Base-by-base conservation (phyloP, 2,113 vertebrate species). In the Oostethus manadensis region DNA sequence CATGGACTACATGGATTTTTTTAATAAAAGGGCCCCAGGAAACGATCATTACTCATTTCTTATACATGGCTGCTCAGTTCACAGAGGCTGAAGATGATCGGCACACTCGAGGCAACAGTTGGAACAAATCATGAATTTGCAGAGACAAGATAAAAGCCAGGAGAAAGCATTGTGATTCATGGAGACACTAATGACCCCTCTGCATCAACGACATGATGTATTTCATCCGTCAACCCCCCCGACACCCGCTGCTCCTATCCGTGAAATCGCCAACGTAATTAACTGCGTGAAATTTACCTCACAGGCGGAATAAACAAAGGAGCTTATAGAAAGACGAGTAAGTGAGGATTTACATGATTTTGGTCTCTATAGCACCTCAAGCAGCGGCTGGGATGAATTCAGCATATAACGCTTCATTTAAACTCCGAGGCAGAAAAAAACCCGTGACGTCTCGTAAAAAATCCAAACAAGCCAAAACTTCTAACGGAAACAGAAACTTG, bases 341-440 rank as follows among this genome's bases (percentile, higher is more conserved):
- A 64, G 47, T 20, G 23, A 74, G 71, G 67, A 53, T 76, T 69
- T 18, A 55, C 68, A 56, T 70, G 71, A 11, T 11, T 21, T 69
- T 68, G 46, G 29, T 33, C 29, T 63, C 66, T 60, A 69, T 74
- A 76, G 78, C 79, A 82, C 74, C 76, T 82, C 79, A 66, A 64
- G 68, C 67, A 66, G 68, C 66, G 56, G 66, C 55, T 51, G 43
- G 64, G 65, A 76, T 84, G 78, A 80, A 82, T 84, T 83, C 80
- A 86, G 75, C 82, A 86, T 76, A 66, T 62, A 76, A 66, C 8
- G 59, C 70, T 82, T 77, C 68, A 80, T 82, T 79, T 86, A 63
- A 66, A 64, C 73, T 51, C 68, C 54, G 61, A 67, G n/a, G n/a
- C 62, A 53, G 64, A 54, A 3, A 38, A 33, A 58, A 71, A 20